Base-by-base conservation (phyloP, 2,888 invertebrate genomes). In the Philaethria dido region DNA sequence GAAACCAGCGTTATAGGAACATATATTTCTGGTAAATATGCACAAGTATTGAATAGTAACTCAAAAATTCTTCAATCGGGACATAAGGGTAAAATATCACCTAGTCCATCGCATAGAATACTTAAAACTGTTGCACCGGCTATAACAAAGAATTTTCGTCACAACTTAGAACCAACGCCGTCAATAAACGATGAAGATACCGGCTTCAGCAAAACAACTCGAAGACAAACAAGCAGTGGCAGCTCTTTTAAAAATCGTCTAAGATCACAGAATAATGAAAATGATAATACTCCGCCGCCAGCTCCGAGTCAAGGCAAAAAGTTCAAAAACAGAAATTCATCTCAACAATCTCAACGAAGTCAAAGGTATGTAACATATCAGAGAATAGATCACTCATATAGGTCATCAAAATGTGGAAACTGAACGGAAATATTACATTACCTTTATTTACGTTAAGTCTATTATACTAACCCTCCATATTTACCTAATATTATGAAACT, bases 1-100 rank as follows among this genome's bases (percentile, higher is more conserved):
- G 97, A 97, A 87, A 97, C 97, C 0, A 96, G 96, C 81, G 97
- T 98, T n/a, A 96, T 97, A 76, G 96, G 98, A 29, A 97, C 98
- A 3, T 96, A 95, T 80, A 96, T 97, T 77, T 96, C 96, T 59
- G 97, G 97, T 45, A 97, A 97, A 88, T 97, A 98, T 83, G 97
- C 97, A 3, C 97, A 98, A 88, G 96, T 96, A 11, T 88, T 97
- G 36, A 97, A 97, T 79, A 97, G 97, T 78, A 96, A 96, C 47
- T 96, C 97, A 0, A 95, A 95, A 79, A 88, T 96, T 45, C 85
- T 95, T 67, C 81, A 84, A 36, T 73, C 85, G 57, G 92, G 89
- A 2, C 93, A 93, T 72, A 94, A 94, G 78, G 93, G 89, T 8
- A 95, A 95, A 87, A 95, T 96, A 70, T 93, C 94, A 48, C 95